These are phyloP conservation scores for Crypturellus tataupa DNA, from an alignment of 2,797 vertebrate genomes.

Conservation along the genomic window DNA sequence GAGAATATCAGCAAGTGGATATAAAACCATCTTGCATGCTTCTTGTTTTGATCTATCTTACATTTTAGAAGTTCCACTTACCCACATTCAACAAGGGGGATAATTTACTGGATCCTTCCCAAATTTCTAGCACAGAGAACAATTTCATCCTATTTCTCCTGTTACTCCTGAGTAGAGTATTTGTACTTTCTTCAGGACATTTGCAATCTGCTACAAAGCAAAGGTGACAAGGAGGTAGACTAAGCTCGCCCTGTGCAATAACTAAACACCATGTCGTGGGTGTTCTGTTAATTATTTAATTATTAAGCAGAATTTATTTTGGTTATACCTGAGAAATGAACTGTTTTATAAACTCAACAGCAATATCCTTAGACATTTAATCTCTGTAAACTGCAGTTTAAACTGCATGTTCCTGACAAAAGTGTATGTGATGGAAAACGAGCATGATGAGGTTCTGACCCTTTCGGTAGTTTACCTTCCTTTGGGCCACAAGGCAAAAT, in stretches of 20 bases:
- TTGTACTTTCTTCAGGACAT: neutral
- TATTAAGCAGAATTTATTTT: neutral
- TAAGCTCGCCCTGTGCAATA: neutral
- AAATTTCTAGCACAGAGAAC: neutral
- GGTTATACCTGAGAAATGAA: neutral
- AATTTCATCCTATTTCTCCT: neutral
- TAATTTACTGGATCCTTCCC: neutral
- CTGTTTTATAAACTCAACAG: conserved; percentile 7
- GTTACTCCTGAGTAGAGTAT: neutral
- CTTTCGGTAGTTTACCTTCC: neutral
- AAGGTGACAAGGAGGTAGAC: neutral
- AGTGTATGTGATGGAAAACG: neutral
- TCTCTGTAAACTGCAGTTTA: neutral
- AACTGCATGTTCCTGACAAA: neutral
- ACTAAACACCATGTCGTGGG: neutral
- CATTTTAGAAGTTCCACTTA: neutral
- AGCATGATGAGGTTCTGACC: neutral
- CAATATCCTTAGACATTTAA: neutral
- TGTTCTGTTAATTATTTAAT: neutral
- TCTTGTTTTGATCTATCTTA: neutral
- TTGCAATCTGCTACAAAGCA: neutral
- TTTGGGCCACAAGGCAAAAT: neutral
- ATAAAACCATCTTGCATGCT: neutral
- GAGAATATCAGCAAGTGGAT: neutral
- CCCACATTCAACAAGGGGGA: neutral